These are phyloP conservation scores for Limonius californicus DNA, from an alignment of 1,140 invertebrate species.

Conservation along the genomic window DNA sequence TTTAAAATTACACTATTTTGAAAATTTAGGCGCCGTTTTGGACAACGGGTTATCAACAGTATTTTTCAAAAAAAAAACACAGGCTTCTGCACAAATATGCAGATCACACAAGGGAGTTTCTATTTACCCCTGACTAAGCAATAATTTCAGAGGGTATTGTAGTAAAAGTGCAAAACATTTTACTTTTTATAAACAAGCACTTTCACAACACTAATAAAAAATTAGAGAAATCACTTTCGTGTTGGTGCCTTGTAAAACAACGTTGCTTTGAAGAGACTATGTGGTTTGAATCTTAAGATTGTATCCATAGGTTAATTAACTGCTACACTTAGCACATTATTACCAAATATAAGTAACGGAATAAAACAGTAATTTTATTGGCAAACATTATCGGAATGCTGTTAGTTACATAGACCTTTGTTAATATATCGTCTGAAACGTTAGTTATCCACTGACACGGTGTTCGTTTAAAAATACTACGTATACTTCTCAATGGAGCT, in stretches of 20 bases:
- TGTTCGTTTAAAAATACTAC: too few relatives aligned
- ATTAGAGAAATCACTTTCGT: neutral
- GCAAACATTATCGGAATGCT: constrained; percentile 35
- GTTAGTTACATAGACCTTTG: constrained; percentile 29
- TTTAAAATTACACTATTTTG: too few relatives aligned
- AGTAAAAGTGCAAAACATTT: neutral
- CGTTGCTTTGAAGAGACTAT: neutral
- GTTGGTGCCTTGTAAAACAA: neutral
- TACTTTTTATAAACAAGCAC: constrained; percentile 2
- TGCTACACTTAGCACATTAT: constrained; percentile 33
- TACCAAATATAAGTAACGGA: constrained; percentile 38
- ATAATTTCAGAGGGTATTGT: constrained; percentile 15
- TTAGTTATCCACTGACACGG: too few relatives aligned
- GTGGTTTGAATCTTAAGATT: neutral
- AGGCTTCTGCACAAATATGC: constrained; percentile 3
- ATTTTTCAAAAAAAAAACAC: too few relatives aligned
- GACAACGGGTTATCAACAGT: too few relatives aligned
- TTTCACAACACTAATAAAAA: neutral
- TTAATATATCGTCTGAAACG: neutral
- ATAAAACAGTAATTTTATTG: constrained; percentile 38
- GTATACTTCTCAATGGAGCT: too few relatives aligned
- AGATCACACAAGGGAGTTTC: too few relatives aligned
- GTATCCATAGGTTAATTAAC: constrained; percentile 15
- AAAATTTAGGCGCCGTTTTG: too few relatives aligned
- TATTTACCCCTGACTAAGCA: constrained; percentile 27